A percentile compares a stretch with the other conserved stretches of the same genome.
Conservation (phyloP, 2,113 vertebrate genomes). For the Pedetes capensis region DNA sequence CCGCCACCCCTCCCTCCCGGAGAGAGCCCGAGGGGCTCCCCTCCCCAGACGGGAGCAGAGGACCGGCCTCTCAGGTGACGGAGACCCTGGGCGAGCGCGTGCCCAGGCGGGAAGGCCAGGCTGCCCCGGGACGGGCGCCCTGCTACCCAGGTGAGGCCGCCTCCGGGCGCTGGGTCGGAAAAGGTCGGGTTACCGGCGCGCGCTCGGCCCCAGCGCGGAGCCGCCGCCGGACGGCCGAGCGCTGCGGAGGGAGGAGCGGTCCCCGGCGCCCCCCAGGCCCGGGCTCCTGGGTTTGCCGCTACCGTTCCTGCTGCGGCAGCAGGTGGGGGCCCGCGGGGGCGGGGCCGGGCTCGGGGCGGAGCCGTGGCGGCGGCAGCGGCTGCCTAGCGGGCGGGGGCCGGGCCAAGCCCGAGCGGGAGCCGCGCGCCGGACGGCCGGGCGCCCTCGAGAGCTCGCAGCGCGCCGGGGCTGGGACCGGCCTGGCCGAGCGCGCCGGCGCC, state of each 20-base stretch:
- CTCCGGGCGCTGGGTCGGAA: background rate
- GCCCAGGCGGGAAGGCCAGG: background rate
- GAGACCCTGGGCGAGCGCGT: background rate
- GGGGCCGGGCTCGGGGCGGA: slow-evolving; percentile 59
- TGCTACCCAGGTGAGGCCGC: slow-evolving; percentile 31
- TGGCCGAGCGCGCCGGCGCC: slow-evolving; percentile 63
- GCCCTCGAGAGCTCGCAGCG: background rate
- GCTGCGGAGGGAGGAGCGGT: background rate
- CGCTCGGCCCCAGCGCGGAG: background rate
- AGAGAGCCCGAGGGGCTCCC: too few relatives aligned
- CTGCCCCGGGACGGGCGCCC: background rate
- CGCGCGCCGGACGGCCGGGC: background rate
- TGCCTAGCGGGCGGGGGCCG: background rate
- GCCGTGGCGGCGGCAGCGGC: slow-evolving; percentile 6
- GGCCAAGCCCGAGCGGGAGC: background rate
- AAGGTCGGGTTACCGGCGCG: background rate
- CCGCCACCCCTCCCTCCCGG: too few relatives aligned
- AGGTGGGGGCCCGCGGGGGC: slow-evolving; percentile 71
- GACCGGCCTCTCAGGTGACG: background rate
- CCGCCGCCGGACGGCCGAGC: too few relatives aligned
- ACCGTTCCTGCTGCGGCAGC: slow-evolving; percentile 64
- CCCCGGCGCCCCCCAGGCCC: background rate
- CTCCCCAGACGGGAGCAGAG: background rate
- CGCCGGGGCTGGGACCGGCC: slow-evolving; percentile 50
- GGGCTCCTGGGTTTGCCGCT: background rate